Percentiles rank a stretch among this genome's conserved stretches.
These are phyloP conservation scores for Octodonta nipae DNA, from an alignment of 2,888 invertebrate species.

Conservation along the genomic window DNA sequence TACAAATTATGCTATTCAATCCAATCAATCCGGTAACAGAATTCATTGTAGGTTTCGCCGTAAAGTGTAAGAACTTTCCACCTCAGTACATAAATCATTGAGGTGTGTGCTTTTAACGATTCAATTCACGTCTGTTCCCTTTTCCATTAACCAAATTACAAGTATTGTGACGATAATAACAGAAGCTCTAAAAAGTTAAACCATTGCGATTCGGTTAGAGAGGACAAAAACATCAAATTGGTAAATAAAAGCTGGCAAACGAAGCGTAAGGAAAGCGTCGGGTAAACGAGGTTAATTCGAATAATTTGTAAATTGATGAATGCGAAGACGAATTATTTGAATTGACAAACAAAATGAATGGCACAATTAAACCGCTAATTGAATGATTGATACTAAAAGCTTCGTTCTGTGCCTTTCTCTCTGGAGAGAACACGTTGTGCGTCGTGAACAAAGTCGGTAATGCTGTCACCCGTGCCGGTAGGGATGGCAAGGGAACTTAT, in stretches of 20 bases:
- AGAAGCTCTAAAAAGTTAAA: conserved; percentile 9
- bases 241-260: conserved; percentile 15
- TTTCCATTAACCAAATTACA: conserved; percentile 3
- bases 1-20: too few relatives aligned
- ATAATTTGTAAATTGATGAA: conserved; percentile 29
- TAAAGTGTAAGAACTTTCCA: too few relatives aligned
- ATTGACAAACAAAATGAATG: conserved; percentile 35
- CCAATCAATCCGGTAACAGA: too few relatives aligned
- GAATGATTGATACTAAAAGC: conserved; percentile 34
- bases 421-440: conserved; percentile 13
- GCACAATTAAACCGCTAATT: conserved; percentile 36
- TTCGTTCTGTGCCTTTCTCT: conserved; percentile 14
- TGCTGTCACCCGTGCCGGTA: background rate
- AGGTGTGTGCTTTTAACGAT: too few relatives aligned
- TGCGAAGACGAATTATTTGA: conserved; percentile 30
- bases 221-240: conserved; percentile 15
- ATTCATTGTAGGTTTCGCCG: too few relatives aligned
- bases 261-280: conserved; percentile 22
- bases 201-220: conserved; percentile 9
- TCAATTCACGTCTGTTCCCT: background rate
- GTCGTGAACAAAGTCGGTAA: too few relatives aligned
- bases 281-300: conserved; percentile 21
- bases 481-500: conserved; percentile 21
- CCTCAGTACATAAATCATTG: too few relatives aligned
- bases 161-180: conserved; percentile 5